Base-by-base conservation (phyloP, 2,888 invertebrate species). In the Carpatolechia fugitivella region DNA sequence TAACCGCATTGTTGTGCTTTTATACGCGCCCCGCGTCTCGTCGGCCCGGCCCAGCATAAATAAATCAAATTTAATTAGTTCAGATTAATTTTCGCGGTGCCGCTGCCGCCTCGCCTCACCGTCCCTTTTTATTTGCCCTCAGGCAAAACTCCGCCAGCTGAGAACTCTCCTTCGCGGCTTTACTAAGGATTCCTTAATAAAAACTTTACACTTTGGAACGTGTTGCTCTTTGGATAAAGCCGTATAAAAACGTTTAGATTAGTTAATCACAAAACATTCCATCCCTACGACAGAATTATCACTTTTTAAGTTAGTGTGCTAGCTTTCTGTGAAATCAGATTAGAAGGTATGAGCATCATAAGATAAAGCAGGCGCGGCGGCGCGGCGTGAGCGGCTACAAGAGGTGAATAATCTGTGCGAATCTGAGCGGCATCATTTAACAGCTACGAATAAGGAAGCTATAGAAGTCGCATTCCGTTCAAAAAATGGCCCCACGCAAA, bases 1-100 rank as follows among this genome's bases (percentile, higher is more conserved):
- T 88, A 89, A 78, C 62, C 73, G 76, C 77, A 82, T 86, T 87
- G 86, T 88, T 85, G 84, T 82, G 85, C 83, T 86, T 85, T 88
- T 85, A 84, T 80, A 72, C 68, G 82, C 44, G 69, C 67, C 74
- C 71, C 74, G 61, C 66, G 68, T 71, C 74, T 61, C 66, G 68
- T 6, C 6, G 24, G 69, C 74, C 68, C 73, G 69, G 76, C 72
- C 64, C 70, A 77, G 72, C 80, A 89, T 90, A 90, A 89, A 89
- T 90, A 90, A 90, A 87, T 88, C 82, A 89, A 89, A 88, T 87
- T 90, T 90, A 90, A 90, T 90, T 90, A 90, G 89, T 89, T 85
- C 80, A 84, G 85, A 90, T 90, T 90, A 89, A 89, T 90, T 89
- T 88, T 85, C 87, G 79, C 85, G 76, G 80, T 78, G 70, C 77